Evolutionary conservation across 2,888 invertebrate species (phyloP), one percentile per base, ranked within the genome.

Genomic region (Ceramica pisi): DNA sequence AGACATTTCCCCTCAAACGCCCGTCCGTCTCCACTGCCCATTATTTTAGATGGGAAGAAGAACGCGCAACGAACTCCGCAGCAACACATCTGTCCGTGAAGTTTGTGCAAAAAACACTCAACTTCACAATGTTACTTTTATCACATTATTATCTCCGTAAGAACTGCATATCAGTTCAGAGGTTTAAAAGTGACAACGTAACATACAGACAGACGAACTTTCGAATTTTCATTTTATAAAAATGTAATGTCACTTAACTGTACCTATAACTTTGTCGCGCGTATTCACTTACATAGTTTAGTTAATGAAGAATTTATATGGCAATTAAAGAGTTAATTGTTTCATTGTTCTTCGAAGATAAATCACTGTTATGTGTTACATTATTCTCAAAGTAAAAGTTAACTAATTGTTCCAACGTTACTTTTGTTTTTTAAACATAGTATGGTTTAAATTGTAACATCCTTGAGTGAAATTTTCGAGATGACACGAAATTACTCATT

Each of bases 311-410:
- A 60, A 70, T 76, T 63, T 67, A 35, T 44, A 61, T 51, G 41
- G 72, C 59, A 51, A 61, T 72, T 70, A 44, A 21, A n/a, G 31
- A 59, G 21, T 59, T 56, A 48, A 67, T 76, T 68, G 60, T 50
- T 50, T 60, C 60, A 74, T 77, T 74, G 74, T 77, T 77, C 44
- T 68, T 50, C 9, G 26, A 46, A 56, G 23, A 63, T 31, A 23
- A 31, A 56, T n/a, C 35, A 16, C 44, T n/a, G 9, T 48, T n/a
- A 23, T 26, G 2, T 64, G 19, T 23, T 64, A 38, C 9, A 23
- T 57, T 51, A 55, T 38, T 44, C 44, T 70, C 21, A 7, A 46
- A 74, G 55, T 76, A 61, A 76, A 60, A 76, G 60, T 61, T 44
- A 48, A 50, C 50, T 61, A 56, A 50, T 55, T 60, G 26, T 21